phyloP scores from a whole-genome alignment of 2,113 vertebrate genomes.

The Myotis lucifugus region DNA sequence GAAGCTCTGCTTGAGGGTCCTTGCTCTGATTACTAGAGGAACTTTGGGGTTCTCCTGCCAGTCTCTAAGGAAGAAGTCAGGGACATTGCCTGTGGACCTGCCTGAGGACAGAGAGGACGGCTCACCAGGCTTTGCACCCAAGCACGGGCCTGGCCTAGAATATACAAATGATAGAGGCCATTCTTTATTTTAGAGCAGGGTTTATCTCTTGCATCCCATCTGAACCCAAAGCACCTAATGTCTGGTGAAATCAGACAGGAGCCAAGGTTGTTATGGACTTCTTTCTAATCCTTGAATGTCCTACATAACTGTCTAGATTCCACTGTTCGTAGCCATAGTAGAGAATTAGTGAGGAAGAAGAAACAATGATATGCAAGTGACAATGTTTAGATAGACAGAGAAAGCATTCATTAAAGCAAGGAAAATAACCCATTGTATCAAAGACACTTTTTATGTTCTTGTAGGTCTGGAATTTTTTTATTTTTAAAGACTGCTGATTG shows the following conservation, averaged over 20 bases:
- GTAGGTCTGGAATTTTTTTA: neutral
- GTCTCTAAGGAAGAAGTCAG: neutral
- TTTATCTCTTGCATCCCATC: neutral
- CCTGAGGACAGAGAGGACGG: neutral
- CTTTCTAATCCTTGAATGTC: neutral
- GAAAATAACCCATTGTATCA: neutral
- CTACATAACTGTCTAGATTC: neutral
- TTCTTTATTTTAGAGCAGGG: neutral
- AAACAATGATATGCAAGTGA: too few relatives aligned
- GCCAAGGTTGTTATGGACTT: neutral
- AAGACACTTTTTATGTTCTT: neutral
- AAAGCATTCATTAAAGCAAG: neutral
- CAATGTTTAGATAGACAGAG: neutral
- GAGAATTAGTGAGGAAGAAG: neutral
- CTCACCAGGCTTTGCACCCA: too few relatives aligned
- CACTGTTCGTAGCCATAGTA: neutral
- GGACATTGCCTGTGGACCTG: too few relatives aligned
- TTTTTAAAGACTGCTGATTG: neutral
- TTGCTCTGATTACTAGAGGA: neutral
- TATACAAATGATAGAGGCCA: rapidly evolving
- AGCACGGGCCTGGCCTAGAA: neutral
- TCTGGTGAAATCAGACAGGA: neutral
- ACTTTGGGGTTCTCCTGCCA: neutral
- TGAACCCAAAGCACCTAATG: neutral
- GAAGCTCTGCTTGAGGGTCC: neutral